phyloP scores from a whole-genome alignment of 2,113 vertebrate genomes.

The Pedetes capensis region DNA sequence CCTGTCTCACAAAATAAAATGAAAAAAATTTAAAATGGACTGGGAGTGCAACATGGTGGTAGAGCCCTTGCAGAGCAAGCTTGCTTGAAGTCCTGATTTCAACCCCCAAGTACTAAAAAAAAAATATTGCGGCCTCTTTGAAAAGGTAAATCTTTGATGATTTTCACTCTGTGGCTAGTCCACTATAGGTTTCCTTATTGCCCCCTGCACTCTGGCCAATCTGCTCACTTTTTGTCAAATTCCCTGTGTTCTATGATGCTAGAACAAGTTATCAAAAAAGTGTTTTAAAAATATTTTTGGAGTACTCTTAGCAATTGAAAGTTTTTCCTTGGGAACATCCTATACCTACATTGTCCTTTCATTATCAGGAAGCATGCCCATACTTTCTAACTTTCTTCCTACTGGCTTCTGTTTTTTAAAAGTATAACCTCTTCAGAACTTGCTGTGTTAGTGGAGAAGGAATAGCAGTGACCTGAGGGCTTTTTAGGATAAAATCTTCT shows the following conservation, averaged over 20 bases:
- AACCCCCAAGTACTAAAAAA: no score
- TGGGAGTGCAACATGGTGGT: no score
- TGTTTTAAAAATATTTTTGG: neutral
- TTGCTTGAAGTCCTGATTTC: no score
- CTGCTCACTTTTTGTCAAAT: neutral
- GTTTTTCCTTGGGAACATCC: neutral
- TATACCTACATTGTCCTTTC: neutral
- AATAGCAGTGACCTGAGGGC: neutral
- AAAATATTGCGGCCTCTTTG: neutral
- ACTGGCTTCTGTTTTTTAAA: neutral
- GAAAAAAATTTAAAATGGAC: no score
- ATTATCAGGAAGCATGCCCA: neutral
- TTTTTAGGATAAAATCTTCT: neutral
- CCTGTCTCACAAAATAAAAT: no score
- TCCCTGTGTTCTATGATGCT: neutral
- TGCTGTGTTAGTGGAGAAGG: neutral
- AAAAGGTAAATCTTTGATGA: neutral
- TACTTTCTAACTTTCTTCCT: neutral
- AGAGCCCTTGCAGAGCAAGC: no score
- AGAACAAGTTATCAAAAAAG: neutral
- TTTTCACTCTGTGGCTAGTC: neutral
- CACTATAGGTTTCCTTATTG: neutral
- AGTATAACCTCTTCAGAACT: neutral
- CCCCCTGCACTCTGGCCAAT: neutral
- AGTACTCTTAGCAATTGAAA: neutral